phyloP scores from a whole-genome alignment of 2,888 invertebrate genomes.

The Carabus problematicus region DNA sequence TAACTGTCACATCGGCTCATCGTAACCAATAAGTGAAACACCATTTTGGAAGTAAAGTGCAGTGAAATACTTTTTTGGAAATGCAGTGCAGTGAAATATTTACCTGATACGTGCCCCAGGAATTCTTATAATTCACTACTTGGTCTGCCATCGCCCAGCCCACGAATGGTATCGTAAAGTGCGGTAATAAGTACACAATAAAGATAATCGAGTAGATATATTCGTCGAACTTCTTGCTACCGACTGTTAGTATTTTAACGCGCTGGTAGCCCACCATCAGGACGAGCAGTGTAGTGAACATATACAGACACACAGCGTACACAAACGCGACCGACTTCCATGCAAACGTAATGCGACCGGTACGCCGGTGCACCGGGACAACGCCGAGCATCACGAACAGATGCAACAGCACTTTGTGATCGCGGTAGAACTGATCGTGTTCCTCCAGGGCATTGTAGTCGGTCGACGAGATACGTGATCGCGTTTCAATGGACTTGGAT shows the following conservation, averaged over 20 bases:
- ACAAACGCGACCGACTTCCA: conserved; percentile 70
- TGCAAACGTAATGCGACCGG: conserved; percentile 67
- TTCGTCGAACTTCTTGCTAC: conserved; percentile 69
- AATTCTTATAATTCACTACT: conserved; percentile 73
- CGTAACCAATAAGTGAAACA: too few species aligned
- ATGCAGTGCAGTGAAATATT: conserved; percentile 49
- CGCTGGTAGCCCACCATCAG: conserved; percentile 69
- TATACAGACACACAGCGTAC: conserved; percentile 71
- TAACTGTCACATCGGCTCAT: too few species aligned
- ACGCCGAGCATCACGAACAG: conserved; percentile 70
- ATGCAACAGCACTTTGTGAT: conserved; percentile 69
- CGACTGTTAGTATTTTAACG: conserved; percentile 66
- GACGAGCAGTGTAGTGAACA: conserved; percentile 65
- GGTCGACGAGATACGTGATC: conserved; percentile 63
- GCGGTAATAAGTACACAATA: conserved; percentile 70
- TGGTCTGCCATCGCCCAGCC: conserved; percentile 75
- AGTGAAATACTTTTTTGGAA: neutral
- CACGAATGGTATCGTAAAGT: conserved; percentile 74
- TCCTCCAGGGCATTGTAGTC: conserved; percentile 68
- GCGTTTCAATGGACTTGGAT: conserved; percentile 54
- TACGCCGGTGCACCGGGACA: conserved; percentile 65
- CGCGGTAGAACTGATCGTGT: conserved; percentile 72
- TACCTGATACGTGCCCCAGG: conserved; percentile 73
- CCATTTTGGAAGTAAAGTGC: neutral
- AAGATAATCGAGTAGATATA: conserved; percentile 74